phyloP scores from a whole-genome alignment of 2,888 invertebrate genomes.

The Brachyptera risi region DNA sequence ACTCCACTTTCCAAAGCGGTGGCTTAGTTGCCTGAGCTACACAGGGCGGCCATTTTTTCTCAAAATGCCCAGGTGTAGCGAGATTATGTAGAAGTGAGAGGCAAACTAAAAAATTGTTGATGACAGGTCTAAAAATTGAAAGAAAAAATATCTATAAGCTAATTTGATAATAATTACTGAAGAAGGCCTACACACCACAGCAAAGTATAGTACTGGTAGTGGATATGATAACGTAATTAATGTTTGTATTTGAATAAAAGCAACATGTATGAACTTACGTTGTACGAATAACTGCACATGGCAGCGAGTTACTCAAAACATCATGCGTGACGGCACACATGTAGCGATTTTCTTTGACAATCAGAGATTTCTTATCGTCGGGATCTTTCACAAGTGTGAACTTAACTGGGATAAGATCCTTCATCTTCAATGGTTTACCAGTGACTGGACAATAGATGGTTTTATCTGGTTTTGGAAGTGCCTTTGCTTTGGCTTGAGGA shows the following conservation, averaged over 20 bases:
- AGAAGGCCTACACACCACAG: background rate
- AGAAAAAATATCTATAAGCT: no score
- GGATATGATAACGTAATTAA: background rate
- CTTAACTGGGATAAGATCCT: constrained; percentile 88
- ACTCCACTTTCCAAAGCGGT: no score
- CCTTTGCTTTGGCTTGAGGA: constrained; percentile 72
- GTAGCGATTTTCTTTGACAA: constrained; percentile 86
- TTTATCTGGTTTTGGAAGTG: constrained; percentile 71
- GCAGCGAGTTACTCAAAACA: constrained; percentile 88
- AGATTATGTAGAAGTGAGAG: no score
- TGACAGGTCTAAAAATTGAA: no score
- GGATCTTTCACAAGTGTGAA: constrained; percentile 89
- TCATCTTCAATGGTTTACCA: constrained; percentile 78
- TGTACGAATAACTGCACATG: constrained; percentile 86
- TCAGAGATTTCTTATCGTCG: constrained; percentile 79
- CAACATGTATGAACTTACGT: constrained; percentile 72
- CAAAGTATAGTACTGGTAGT: background rate
- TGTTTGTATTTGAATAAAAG: background rate
- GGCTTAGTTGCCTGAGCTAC: no score
- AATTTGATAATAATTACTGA: background rate
- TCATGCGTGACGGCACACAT: constrained; percentile 98
- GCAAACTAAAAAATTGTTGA: no score
- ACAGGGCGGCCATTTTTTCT: no score
- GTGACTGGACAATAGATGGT: constrained; percentile 81
- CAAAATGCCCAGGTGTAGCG: no score